These are phyloP conservation scores for Megaceryle maxima DNA, from an alignment of 2,113 vertebrate species.

Conservation along the genomic window DNA sequence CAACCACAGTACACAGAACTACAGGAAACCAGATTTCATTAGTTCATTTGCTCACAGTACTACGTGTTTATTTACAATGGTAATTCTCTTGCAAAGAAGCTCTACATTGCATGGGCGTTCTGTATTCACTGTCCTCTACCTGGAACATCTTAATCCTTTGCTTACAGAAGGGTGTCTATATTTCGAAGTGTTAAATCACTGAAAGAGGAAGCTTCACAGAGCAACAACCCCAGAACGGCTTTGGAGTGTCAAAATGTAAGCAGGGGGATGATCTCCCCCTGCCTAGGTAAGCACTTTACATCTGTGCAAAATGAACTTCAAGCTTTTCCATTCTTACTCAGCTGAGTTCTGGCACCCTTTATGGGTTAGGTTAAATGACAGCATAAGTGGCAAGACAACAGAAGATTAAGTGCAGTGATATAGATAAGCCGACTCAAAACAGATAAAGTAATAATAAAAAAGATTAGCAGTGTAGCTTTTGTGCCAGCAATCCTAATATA, in stretches of 20 bases:
- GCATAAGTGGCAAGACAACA: background rate
- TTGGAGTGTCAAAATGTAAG: background rate
- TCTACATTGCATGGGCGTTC: background rate
- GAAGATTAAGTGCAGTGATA: background rate
- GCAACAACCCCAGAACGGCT: background rate
- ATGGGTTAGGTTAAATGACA: background rate
- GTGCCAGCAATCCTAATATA: background rate
- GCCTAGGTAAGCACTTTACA: background rate
- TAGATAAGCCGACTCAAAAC: conserved; percentile 3
- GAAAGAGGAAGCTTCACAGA: background rate
- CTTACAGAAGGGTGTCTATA: background rate
- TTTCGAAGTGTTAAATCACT: background rate
- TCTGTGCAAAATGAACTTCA: background rate
- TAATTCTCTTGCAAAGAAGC: background rate
- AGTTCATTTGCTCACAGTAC: background rate
- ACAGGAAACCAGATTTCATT: background rate
- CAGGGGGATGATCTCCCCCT: background rate
- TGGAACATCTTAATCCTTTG: conserved; percentile 2
- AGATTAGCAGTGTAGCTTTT: conserved; percentile 25
- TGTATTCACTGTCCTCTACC: background rate
- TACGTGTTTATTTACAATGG: background rate
- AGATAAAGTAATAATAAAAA: conserved; percentile 29
- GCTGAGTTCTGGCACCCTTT: background rate
- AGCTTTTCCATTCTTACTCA: background rate
- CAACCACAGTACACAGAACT: background rate